Conservation (phyloP, 2,888 invertebrate genomes). For the Drosophila rubida region DNA sequence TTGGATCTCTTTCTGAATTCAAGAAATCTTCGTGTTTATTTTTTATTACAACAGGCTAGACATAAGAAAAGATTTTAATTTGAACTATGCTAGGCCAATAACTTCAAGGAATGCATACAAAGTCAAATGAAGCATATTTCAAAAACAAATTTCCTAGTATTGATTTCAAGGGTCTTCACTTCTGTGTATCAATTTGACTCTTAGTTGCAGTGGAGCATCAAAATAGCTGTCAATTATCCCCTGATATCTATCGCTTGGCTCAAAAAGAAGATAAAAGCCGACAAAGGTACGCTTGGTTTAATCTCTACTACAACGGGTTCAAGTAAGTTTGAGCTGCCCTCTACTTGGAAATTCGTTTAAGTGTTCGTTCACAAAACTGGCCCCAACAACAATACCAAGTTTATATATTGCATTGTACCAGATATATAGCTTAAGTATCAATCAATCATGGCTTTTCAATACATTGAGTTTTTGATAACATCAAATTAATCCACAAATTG, state of each 20-base stretch:
- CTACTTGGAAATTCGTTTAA: not conserved
- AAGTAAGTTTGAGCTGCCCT: constrained; percentile 1
- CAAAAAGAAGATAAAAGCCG: constrained; percentile 24
- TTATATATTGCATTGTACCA: constrained; percentile 10
- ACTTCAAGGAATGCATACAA: not conserved
- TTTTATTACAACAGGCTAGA: not conserved
- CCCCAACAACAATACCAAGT: constrained; percentile 11
- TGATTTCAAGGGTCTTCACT: constrained; percentile 55
- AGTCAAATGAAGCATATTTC: constrained; percentile 48
- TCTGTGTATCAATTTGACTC: constrained; percentile 64
- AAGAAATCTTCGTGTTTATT: too few relatives aligned
- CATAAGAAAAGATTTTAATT: too few relatives aligned
- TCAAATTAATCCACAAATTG: not conserved
- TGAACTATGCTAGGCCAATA: not conserved
- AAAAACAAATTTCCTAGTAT: constrained; percentile 61
- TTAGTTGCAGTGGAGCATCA: constrained; percentile 44
- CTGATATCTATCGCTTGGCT: constrained; percentile 26
- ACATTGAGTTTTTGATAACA: not conserved
- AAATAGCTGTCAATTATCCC: constrained; percentile 36
- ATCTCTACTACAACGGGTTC: constrained; percentile 6
- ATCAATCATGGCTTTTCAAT: not conserved
- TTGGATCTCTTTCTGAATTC: too few relatives aligned
- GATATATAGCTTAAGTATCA: not conserved
- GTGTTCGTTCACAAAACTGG: constrained; percentile 10
- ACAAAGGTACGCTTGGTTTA: constrained; percentile 1